A percentile compares a stretch with the other conserved stretches of the same genome.
These are phyloP conservation scores for Anhinga rufa DNA, from an alignment of 2,113 vertebrate genomes.

Conservation along the genomic window DNA sequence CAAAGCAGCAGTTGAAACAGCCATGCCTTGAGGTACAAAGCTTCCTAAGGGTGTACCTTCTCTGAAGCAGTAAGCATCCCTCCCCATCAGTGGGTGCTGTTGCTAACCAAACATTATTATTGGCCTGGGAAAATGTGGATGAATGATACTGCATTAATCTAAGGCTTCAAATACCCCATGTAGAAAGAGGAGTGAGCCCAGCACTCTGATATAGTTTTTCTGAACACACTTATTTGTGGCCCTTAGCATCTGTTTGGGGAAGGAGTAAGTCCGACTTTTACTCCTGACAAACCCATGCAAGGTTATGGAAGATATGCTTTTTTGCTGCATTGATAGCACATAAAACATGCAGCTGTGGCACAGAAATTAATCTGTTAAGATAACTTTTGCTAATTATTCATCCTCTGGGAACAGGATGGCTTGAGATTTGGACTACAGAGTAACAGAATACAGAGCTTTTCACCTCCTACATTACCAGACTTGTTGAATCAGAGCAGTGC, in stretches of 20 bases:
- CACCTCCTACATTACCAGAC: not conserved
- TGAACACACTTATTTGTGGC: not conserved
- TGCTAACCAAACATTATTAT: not conserved
- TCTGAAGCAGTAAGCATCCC: not conserved
- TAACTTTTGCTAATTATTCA: conserved; percentile 9
- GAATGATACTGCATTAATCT: not conserved
- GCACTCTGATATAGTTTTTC: not conserved
- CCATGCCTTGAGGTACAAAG: not conserved
- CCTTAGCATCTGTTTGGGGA: not conserved
- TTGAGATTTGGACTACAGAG: not conserved
- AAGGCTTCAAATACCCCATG: not conserved
- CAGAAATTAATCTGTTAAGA: not conserved
- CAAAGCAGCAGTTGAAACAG: not conserved
- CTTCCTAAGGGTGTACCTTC: not conserved
- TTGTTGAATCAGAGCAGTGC: conserved; percentile 6
- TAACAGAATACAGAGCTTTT: conserved; percentile 16
- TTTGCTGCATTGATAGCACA: not conserved
- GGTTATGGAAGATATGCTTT: not conserved
- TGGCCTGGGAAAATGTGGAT: not conserved
- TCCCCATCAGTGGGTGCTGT: not conserved
- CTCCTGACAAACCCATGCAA: not conserved
- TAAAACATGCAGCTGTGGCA: not conserved
- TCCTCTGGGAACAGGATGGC: not conserved
- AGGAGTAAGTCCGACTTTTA: not conserved
- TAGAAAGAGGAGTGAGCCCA: not conserved